Evolutionary conservation across 35 echinoderm and acorn worm species (phyloP).

Genomic region (Lytechinus variegatus): DNA sequence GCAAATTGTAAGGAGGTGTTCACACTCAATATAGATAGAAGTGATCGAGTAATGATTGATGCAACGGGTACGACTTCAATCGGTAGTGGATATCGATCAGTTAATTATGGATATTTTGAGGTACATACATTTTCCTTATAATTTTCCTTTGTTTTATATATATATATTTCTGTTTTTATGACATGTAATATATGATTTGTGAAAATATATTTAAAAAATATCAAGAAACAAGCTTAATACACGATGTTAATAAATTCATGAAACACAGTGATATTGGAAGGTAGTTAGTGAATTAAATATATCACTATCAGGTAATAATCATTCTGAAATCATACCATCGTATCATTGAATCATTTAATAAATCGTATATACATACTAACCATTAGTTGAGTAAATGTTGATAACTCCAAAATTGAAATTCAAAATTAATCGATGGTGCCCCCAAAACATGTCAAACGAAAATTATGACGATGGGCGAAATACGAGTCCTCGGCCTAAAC

Average conservation of each 20-base stretch:
- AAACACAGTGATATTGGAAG: too few species aligned
- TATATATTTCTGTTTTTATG: too few species aligned
- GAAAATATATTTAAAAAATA: neutral
- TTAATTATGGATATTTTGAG: constrained; percentile 54
- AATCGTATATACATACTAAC: too few species aligned
- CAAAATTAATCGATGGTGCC: too few species aligned
- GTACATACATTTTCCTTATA: neutral
- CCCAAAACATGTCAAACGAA: neutral
- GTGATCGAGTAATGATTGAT: constrained; percentile 25
- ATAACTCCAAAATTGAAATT: too few species aligned
- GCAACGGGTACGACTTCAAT: constrained; percentile 51
- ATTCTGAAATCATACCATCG: too few species aligned
- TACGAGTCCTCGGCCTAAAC: neutral
- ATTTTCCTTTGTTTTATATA: too few species aligned
- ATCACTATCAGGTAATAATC: too few species aligned
- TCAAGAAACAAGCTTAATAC: neutral
- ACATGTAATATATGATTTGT: too few species aligned
- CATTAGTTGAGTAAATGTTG: too few species aligned
- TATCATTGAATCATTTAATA: too few species aligned
- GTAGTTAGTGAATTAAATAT: too few species aligned
- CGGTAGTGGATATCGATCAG: constrained; percentile 37
- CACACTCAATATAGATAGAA: constrained; percentile 26
- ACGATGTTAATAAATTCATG: neutral
- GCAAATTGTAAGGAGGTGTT: constrained; percentile 61
- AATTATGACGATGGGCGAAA: neutral